Conservation (phyloP, 2,888 invertebrate species). For the Dynastes maya region DNA sequence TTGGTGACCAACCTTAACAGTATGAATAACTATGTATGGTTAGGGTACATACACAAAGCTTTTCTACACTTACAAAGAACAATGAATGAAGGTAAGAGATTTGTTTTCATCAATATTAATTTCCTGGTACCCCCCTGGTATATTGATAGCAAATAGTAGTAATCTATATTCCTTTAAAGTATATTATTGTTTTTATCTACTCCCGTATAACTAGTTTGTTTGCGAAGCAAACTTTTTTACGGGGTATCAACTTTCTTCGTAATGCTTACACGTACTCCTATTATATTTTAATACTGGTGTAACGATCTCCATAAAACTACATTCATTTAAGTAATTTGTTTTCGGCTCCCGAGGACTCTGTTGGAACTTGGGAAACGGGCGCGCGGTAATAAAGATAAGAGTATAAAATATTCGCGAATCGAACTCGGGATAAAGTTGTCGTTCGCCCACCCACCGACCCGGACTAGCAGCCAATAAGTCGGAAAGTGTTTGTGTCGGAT, state of each 20-base stretch:
- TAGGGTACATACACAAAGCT: too few relatives aligned
- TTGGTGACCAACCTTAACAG: too few relatives aligned
- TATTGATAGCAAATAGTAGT: not conserved
- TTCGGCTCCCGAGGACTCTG: slow-evolving; percentile 26
- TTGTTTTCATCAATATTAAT: too few relatives aligned
- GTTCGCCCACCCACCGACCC: slow-evolving; percentile 16
- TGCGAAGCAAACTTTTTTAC: slow-evolving; percentile 24
- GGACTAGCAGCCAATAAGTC: slow-evolving; percentile 33
- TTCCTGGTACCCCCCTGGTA: too few relatives aligned
- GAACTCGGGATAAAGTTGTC: slow-evolving; percentile 36
- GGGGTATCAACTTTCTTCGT: slow-evolving; percentile 22
- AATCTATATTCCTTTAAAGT: slow-evolving; percentile 1
- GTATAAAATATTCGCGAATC: slow-evolving; percentile 46
- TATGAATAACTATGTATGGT: too few relatives aligned
- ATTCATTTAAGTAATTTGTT: slow-evolving; percentile 46
- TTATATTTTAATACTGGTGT: slow-evolving; percentile 42
- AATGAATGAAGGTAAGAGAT: too few relatives aligned
- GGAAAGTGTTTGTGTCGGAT: slow-evolving; percentile 35
- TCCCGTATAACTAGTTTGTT: slow-evolving; percentile 18
- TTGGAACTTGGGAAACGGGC: slow-evolving; percentile 19
- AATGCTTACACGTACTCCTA: slow-evolving; percentile 33
- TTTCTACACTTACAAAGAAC: too few relatives aligned
- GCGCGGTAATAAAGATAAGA: slow-evolving; percentile 38
- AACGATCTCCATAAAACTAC: slow-evolving; percentile 33
- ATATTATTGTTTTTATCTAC: not conserved